These are phyloP conservation scores for Xanthia togata DNA, from an alignment of 2,888 invertebrate genomes.

Conservation along the genomic window DNA sequence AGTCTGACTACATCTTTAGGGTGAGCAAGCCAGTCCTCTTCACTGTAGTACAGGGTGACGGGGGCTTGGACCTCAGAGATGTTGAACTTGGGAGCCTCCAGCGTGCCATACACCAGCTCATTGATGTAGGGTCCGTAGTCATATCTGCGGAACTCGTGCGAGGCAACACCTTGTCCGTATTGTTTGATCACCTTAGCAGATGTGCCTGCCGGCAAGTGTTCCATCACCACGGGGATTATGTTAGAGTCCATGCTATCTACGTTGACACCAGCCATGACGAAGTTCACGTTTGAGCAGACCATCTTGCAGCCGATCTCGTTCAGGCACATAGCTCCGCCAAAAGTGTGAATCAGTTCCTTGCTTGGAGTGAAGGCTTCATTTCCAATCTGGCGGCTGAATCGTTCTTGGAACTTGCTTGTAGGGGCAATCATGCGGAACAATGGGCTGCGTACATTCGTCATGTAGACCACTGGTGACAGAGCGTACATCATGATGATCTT, in stretches of 20 bases:
- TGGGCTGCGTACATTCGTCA: conserved; percentile 84
- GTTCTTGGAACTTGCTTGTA: conserved; percentile 75
- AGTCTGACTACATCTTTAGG: conserved; percentile 91
- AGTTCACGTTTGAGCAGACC: conserved; percentile 91
- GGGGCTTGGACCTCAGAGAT: conserved; percentile 83
- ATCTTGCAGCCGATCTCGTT: conserved; percentile 82
- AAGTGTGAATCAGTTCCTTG: conserved; percentile 74
- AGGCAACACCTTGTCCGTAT: conserved; percentile 87
- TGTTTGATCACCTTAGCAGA: conserved; percentile 90
- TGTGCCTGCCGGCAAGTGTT: conserved; percentile 90
- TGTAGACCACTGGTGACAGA: conserved; percentile 86
- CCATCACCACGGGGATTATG: conserved; percentile 88
- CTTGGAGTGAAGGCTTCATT: conserved; percentile 79
- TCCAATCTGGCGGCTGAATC: conserved; percentile 75
- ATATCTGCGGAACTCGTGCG: conserved; percentile 81
- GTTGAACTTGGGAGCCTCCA: conserved; percentile 81
- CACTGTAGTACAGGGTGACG: conserved; percentile 83
- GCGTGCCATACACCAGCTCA: conserved; percentile 80
- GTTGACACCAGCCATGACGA: conserved; percentile 91
- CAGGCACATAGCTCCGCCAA: conserved; percentile 82
- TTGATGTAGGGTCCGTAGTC: conserved; percentile 83
- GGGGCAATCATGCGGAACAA: conserved; percentile 84
- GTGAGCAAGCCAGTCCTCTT: conserved; percentile 92
- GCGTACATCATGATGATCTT: conserved; percentile 85
- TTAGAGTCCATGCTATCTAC: conserved; percentile 88